Conservation (phyloP, 2,113 vertebrate genomes). For the Loxodonta africana region DNA sequence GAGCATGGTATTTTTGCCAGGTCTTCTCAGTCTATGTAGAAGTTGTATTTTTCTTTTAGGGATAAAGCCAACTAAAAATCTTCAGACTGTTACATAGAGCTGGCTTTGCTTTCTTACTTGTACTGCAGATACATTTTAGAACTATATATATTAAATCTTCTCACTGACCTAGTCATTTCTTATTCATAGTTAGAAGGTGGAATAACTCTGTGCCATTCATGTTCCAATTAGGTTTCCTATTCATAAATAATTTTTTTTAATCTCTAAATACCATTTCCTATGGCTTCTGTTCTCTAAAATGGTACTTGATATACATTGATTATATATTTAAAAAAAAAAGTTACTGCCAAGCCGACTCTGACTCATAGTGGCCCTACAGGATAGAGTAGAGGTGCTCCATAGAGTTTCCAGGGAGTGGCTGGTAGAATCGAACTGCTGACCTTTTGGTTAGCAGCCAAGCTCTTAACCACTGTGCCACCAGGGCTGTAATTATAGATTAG, state of each 20-base stretch:
- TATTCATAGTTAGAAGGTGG: not conserved
- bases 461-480: too few relatives aligned
- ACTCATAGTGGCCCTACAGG: too few relatives aligned
- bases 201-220: not conserved
- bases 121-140: conserved; percentile 35
- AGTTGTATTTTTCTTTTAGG: conserved; percentile 12
- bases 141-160: not conserved
- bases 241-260: conserved; percentile 32
- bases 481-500: not conserved
- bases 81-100: conserved; percentile 24
- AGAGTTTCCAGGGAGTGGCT: too few relatives aligned
- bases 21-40: conserved; percentile 13
- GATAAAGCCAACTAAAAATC: not conserved
- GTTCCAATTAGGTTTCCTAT: not conserved
- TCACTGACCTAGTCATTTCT: not conserved
- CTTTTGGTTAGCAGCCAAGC: too few relatives aligned
- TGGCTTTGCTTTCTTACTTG: conserved; percentile 62
- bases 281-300: not conserved
- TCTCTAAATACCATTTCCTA: not conserved
- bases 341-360: too few relatives aligned
- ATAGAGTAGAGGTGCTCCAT: too few relatives aligned
- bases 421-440: too few relatives aligned
- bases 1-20: not conserved
- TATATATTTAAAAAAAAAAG: not conserved
- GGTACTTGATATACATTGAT: not conserved